Conservation (phyloP, 2,113 vertebrate species). For the Aldabrachelys gigantea region DNA sequence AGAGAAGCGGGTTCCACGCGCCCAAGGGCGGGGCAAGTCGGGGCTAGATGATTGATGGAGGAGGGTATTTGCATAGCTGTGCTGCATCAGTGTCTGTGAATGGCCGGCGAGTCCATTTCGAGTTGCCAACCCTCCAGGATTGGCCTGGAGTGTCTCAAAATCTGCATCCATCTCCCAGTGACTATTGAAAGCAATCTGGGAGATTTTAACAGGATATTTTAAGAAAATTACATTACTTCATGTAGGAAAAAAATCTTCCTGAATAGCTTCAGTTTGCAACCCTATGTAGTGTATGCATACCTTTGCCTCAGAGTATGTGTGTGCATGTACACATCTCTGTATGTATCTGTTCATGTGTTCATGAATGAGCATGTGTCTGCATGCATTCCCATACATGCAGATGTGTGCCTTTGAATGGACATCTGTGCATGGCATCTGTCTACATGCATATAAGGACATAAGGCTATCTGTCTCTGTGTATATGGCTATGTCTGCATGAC, state of each 20-base stretch:
- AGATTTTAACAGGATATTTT: no score
- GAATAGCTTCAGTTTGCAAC: no score
- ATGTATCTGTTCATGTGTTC: neutral
- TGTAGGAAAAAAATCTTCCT: no score
- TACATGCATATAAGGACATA: neutral
- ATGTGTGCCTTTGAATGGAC: neutral
- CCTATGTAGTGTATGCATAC: no score
- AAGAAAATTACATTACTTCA: no score
- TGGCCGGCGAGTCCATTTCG: neutral
- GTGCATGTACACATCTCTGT: neutral
- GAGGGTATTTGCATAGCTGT: neutral
- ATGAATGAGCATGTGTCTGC: neutral
- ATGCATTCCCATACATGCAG: neutral
- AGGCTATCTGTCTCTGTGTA: neutral
- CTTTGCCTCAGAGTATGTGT: neutral
- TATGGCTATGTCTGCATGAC: neutral
- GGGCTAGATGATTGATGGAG: neutral
- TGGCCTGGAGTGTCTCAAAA: no score
- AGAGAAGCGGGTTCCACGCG: neutral
- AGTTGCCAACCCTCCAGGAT: no score
- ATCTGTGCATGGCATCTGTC: no score
- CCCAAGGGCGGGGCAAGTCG: neutral
- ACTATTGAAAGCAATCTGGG: no score
- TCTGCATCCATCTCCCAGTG: no score
- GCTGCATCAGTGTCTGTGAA: neutral